Evolutionary conservation across 2,888 invertebrate genomes (phyloP).

Genomic region (Escarpia spicata): DNA sequence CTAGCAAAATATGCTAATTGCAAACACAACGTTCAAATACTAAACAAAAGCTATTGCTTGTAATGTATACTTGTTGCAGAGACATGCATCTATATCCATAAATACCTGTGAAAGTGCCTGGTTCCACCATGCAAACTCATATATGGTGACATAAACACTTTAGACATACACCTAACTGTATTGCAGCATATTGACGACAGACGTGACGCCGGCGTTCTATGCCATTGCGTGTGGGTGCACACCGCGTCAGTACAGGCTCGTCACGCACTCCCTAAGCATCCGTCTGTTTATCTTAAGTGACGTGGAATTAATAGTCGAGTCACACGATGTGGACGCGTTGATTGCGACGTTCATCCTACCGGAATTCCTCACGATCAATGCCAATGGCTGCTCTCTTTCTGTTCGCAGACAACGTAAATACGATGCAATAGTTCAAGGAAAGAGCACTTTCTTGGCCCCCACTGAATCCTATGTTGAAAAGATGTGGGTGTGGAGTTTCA

Average conservation of each 20-base stretch:
- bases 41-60: too few relatives aligned
- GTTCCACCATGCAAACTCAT: too few relatives aligned
- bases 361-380: constrained; percentile 8
- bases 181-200: neutral
- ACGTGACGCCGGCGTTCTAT: neutral
- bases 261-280: neutral
- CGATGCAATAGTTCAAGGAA: neutral
- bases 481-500: neutral
- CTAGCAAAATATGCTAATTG: too few relatives aligned
- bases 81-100: too few relatives aligned
- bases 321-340: neutral
- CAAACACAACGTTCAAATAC: too few relatives aligned
- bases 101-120: too few relatives aligned
- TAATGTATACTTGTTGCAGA: too few relatives aligned
- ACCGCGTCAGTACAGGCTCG: neutral
- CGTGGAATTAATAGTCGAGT: neutral
- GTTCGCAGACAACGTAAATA: too few relatives aligned
- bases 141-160: neutral
- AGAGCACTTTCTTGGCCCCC: neutral
- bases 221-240: neutral
- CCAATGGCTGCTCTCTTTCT: neutral
- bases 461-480: neutral
- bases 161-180: neutral
- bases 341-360: neutral
- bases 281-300: neutral